phyloP scores from a whole-genome alignment of 2,797 vertebrate genomes.

The Sebastes umbrosus region DNA sequence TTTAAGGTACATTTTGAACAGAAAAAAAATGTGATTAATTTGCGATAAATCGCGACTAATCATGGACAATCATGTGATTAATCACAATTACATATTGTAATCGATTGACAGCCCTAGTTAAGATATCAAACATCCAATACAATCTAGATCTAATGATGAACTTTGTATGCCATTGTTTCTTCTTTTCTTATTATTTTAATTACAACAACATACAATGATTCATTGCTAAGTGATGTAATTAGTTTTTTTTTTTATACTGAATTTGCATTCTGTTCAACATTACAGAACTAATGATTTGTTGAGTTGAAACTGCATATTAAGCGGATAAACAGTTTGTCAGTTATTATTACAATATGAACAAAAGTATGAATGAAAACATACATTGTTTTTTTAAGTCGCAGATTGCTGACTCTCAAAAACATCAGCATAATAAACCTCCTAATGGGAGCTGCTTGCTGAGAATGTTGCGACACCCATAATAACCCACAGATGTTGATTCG shows the following conservation, averaged over 20 bases:
- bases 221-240: neutral
- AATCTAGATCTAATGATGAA: neutral
- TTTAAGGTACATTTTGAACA: too few relatives aligned
- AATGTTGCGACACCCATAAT: constrained; percentile 38
- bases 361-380: neutral
- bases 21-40: too few relatives aligned
- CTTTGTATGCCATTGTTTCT: neutral
- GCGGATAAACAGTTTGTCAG: neutral
- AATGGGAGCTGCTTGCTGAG: constrained; percentile 25
- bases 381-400: neutral
- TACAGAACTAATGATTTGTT: constrained; percentile 32
- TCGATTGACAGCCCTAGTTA: too few relatives aligned
- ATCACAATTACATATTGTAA: too few relatives aligned
- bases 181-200: neutral
- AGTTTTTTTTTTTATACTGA: neutral
- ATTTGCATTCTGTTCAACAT: constrained; percentile 23
- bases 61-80: too few relatives aligned
- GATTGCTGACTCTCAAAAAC: neutral
- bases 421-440: constrained; percentile 15
- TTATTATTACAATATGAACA: neutral
- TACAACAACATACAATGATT: neutral
- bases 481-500: constrained; percentile 67
- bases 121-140: too few relatives aligned
- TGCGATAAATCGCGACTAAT: too few relatives aligned
- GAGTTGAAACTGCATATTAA: constrained; percentile 34